Evolutionary conservation across 2,113 vertebrate genomes (phyloP).

Genomic region (Taxidea taxus): DNA sequence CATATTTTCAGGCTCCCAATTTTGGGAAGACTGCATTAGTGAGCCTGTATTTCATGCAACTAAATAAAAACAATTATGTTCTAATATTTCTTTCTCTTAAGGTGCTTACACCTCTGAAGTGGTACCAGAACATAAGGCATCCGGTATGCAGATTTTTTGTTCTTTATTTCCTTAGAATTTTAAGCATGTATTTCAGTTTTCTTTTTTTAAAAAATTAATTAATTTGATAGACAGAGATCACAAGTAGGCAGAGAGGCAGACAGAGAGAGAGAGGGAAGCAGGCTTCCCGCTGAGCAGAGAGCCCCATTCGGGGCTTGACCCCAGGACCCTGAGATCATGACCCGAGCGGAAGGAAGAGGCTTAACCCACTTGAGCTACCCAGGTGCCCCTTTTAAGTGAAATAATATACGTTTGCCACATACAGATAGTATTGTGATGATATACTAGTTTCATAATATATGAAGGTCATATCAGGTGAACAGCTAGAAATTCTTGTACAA

Average conservation of each 20-base stretch:
- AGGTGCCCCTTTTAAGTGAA: slow-evolving; percentile 48
- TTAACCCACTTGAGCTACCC: too few species aligned
- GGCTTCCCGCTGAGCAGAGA: too few species aligned
- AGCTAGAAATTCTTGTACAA: slow-evolving; percentile 48
- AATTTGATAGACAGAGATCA: too few species aligned
- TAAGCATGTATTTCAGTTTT: slow-evolving; percentile 31
- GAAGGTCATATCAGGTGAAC: slow-evolving; percentile 30
- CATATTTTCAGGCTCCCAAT: slow-evolving; percentile 25
- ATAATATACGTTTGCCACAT: slow-evolving; percentile 36
- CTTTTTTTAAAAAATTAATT: too few species aligned
- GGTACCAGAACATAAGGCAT: slow-evolving; percentile 70
- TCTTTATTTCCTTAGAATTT: neutral
- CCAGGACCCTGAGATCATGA: too few species aligned
- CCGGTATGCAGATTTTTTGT: slow-evolving; percentile 57
- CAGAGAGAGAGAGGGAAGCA: too few species aligned
- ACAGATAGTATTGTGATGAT: slow-evolving; percentile 35
- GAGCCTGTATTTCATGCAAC: slow-evolving; percentile 25
- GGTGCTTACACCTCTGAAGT: slow-evolving; percentile 72
- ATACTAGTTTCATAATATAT: neutral
- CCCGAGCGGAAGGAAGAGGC: too few species aligned
- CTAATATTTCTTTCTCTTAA: slow-evolving; percentile 57
- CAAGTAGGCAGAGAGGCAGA: too few species aligned
- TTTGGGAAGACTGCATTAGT: slow-evolving; percentile 35
- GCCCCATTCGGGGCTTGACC: too few species aligned
- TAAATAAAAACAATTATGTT: slow-evolving; percentile 21